These are phyloP conservation scores for Tetragonula clypearis DNA, from an alignment of 1,140 invertebrate genomes.

Conservation along the genomic window DNA sequence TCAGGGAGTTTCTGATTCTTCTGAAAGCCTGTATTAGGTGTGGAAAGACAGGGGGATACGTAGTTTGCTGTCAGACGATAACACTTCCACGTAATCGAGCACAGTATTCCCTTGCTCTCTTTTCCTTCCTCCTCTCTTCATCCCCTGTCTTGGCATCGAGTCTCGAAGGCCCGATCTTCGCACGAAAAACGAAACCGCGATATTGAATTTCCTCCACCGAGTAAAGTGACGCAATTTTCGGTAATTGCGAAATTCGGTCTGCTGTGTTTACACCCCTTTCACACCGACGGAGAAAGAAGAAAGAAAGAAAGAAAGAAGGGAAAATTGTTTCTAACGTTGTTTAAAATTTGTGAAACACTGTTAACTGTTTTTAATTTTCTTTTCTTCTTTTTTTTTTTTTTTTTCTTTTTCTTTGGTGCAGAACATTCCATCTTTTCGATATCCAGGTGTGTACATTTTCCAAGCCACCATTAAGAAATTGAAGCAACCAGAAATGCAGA, in stretches of 20 bases:
- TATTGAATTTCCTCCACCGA: conserved; percentile 43
- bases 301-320: too few relatives aligned
- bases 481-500: too few relatives aligned
- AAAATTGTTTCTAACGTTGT: background rate
- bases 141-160: background rate
- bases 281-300: background rate
- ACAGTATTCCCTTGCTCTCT: conserved; percentile 54
- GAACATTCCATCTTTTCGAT: too few relatives aligned
- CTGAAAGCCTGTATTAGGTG: background rate
- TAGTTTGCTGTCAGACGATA: conserved; percentile 3
- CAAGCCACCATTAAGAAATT: too few relatives aligned
- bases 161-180: conserved; percentile 24
- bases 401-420: too few relatives aligned
- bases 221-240: conserved; percentile 44
- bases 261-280: background rate
- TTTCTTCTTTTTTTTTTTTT: too few relatives aligned
- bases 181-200: background rate
- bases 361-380: background rate
- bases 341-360: background rate
- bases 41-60: background rate
- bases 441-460: too few relatives aligned
- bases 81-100: conserved; percentile 45
- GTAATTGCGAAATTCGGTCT: conserved; percentile 37
- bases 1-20: background rate
- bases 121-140: background rate